phyloP scores from a whole-genome alignment of 1,140 invertebrate species.

The Temnothorax curvispinosus region DNA sequence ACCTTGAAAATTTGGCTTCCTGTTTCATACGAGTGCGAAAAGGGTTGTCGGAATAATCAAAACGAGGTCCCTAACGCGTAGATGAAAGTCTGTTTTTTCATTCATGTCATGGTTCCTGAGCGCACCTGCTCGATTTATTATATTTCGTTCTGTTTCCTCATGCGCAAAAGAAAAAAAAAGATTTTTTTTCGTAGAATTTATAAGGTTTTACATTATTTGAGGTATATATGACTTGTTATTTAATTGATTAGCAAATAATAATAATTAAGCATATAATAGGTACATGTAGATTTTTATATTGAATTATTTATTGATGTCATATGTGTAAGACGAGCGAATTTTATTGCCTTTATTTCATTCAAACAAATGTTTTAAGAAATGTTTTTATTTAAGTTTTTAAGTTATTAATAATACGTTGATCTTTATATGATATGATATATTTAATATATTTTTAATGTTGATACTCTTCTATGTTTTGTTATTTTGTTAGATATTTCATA shows the following conservation, averaged over 20 bases:
- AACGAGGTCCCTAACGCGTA: not conserved
- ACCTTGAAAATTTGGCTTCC: constrained; percentile 52
- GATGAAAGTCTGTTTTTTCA: not conserved
- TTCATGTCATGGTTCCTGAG: not conserved
- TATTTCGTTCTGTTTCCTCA: not conserved
- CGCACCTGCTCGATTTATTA: constrained; percentile 2
- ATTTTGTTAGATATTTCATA: not conserved
- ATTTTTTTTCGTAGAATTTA: not conserved
- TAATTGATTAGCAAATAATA: not conserved
- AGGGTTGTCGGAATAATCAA: constrained; percentile 14
- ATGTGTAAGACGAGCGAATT: not conserved
- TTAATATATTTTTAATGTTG: not conserved
- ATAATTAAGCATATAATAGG: not conserved
- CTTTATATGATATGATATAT: not conserved
- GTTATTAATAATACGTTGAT: not conserved
- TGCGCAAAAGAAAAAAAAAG: not conserved
- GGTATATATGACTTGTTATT: not conserved
- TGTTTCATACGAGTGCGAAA: constrained; percentile 21
- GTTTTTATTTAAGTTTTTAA: not conserved
- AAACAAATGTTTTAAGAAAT: not conserved
- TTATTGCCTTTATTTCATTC: not conserved
- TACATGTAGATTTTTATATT: not conserved
- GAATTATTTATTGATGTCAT: not conserved
- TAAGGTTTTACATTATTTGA: not conserved
- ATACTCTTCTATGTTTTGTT: not conserved